phyloP scores from a whole-genome alignment of 1,140 invertebrate species.

The Dinothrombium tinctorium region DNA sequence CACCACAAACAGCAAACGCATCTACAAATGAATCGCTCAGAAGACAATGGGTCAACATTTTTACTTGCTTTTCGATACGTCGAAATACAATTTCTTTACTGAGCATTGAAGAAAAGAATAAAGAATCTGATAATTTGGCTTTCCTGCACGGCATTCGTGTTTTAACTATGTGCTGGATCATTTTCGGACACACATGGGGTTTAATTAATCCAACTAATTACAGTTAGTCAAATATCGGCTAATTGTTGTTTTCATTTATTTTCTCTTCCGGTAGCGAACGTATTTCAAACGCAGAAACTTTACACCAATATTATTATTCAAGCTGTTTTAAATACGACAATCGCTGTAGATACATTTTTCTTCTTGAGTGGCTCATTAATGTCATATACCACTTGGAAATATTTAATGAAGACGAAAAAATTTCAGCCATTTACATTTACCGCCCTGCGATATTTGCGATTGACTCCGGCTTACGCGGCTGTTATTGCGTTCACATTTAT shows the following conservation, averaged over 20 bases:
- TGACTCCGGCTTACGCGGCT: conserved; percentile 11
- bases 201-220: conserved; percentile 1
- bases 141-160: conserved; percentile 47
- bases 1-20: too few species aligned
- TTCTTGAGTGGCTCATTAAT: conserved; percentile 7
- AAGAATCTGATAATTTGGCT: not conserved
- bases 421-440: conserved; percentile 4
- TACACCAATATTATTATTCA: not conserved
- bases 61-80: not conserved
- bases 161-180: conserved; percentile 75
- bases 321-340: not conserved
- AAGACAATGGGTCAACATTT: not conserved
- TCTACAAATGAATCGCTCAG: too few species aligned
- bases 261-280: not conserved
- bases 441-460: conserved; percentile 1
- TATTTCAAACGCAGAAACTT: not conserved
- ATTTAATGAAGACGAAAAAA: conserved; percentile 3
- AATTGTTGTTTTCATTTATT: not conserved
- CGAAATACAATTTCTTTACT: conserved; percentile 2
- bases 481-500: conserved; percentile 8
- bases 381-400: conserved; percentile 7
- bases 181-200: conserved; percentile 48
- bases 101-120: not conserved
- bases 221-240: not conserved
- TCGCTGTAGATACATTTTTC: conserved; percentile 12